Base-by-base conservation (phyloP, 2,888 invertebrate genomes). In the Conus canariensis region DNA sequence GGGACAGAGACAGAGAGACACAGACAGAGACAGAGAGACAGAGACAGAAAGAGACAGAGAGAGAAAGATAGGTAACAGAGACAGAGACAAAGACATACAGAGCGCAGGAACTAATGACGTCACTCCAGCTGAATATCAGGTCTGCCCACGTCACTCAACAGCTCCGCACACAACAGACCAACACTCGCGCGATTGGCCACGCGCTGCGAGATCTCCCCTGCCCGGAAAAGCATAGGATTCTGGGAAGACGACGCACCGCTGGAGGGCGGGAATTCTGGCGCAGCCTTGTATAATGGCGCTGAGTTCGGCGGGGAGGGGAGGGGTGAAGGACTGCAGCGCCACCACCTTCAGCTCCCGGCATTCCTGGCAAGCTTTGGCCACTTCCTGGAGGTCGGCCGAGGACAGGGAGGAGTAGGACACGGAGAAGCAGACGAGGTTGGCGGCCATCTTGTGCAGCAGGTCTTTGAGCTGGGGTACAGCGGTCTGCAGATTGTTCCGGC, bases 191-290 rank as follows among this genome's bases (percentile, higher is more conserved):
- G 90, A 87, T 93, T 93, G 22, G 92, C 91, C 22, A 89, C 83
- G 16, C 93, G 89, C 70, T 91, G 90, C 12, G 91, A 91, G 59
- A 93, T 93, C 88, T 93, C 92, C 10, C 10, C 91, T 0, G 0
- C 94, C 95, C 3, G 95, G 95, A 90, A 95, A 95, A 16, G 95
- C 95, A 90, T 95, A 95, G 5, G 92, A 91, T 70, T 95, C 95
- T 14, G 95, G 95, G 80, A 95, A 92, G 77, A 95, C 88, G 10
- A 93, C 87, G 86, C 93, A 94, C 64, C 93, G 94, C 91, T 95
- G 95, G n/a, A 95, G 91, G 10, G 92, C 91, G 10, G 89, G 90
- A 67, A 95, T 93, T 77, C 91, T 85, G 45, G 93, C 91, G 87
- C 93, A 93, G 25, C 92, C 91, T 70, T 93, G 91, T 12, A 95